A percentile compares a stretch with the other conserved stretches of the same genome.
phyloP scores from a whole-genome alignment of 1,140 invertebrate genomes.

The Macrosteles quadrilineatus region DNA sequence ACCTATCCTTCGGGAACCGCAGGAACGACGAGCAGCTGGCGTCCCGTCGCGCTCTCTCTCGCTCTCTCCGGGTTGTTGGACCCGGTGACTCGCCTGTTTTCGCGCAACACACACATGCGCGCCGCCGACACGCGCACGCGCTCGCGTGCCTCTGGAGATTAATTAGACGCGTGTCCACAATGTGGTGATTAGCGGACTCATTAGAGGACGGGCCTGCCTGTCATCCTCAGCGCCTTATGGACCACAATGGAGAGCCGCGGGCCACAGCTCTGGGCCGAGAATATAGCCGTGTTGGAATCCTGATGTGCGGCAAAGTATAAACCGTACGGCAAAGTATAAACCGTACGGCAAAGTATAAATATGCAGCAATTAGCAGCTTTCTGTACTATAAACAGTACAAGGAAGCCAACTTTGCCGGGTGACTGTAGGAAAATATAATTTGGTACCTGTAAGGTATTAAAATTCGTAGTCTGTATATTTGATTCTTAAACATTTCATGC shows the following conservation, averaged over 20 bases:
- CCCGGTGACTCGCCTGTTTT: conserved; percentile 22
- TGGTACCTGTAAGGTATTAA: too few relatives aligned
- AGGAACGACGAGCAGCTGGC: neutral
- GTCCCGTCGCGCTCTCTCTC: conserved; percentile 2
- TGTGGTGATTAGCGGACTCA: conserved; percentile 13
- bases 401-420: too few relatives aligned
- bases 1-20: neutral
- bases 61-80: conserved; percentile 18
- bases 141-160: neutral
- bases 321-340: too few relatives aligned
- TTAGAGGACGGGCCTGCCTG: conserved; percentile 1
- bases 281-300: too few relatives aligned
- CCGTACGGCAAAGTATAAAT: too few relatives aligned
- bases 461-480: too few relatives aligned
- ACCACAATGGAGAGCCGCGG: neutral
- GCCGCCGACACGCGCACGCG: neutral
- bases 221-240: neutral
- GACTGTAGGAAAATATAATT: too few relatives aligned
- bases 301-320: too few relatives aligned
- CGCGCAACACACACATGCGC: neutral
- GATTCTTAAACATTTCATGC: too few relatives aligned
- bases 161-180: conserved; percentile 22
- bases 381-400: too few relatives aligned
- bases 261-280: too few relatives aligned
- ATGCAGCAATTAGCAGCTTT: too few relatives aligned